Conservation (phyloP, 1,140 invertebrate genomes). For the Teleogryllus occipitalis region DNA sequence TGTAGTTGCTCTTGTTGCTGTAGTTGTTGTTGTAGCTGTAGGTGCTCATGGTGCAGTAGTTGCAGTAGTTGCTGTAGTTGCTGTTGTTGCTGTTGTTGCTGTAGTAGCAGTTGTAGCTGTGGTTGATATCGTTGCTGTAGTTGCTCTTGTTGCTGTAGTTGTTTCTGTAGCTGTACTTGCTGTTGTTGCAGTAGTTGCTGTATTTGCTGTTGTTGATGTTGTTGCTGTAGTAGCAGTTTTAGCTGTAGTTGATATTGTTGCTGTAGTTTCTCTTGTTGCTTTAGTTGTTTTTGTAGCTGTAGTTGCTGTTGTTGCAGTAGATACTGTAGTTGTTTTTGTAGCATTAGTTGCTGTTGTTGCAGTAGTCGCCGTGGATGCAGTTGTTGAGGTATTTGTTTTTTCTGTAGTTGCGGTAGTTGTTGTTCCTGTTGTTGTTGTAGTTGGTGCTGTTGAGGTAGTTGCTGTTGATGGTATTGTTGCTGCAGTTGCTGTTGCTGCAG, state of each 20-base stretch:
- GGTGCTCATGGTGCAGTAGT: conserved; percentile 26
- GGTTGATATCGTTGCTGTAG: conserved; percentile 22
- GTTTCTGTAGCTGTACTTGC: no score
- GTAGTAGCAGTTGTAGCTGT: conserved; percentile 16
- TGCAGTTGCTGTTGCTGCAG: conserved; percentile 25
- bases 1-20: no score
- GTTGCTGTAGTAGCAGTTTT: neutral
- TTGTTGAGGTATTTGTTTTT: conserved; percentile 25
- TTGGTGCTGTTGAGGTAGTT: conserved; percentile 20
- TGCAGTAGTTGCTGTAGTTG: conserved; percentile 2
- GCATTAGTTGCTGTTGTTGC: conserved; percentile 19
- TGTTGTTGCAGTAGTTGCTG: no score
- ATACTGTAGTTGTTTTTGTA: neutral
- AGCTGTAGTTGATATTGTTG: neutral
- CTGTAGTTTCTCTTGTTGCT: neutral
- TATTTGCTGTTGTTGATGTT: no score
- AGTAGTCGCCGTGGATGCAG: conserved; percentile 24
- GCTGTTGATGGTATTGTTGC: conserved; percentile 20
- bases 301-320: no score
- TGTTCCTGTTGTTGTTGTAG: conserved; percentile 17
- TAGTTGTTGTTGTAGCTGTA: conserved; percentile 11
- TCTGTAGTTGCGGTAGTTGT: neutral
- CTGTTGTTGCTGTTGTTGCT: conserved; percentile 21
- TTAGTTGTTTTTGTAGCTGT: neutral
- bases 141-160: no score